Percentiles rank a stretch among this genome's conserved stretches.
Evolutionary conservation across 2,888 invertebrate genomes (phyloP).

Genomic region (Urechis unicinctus): DNA sequence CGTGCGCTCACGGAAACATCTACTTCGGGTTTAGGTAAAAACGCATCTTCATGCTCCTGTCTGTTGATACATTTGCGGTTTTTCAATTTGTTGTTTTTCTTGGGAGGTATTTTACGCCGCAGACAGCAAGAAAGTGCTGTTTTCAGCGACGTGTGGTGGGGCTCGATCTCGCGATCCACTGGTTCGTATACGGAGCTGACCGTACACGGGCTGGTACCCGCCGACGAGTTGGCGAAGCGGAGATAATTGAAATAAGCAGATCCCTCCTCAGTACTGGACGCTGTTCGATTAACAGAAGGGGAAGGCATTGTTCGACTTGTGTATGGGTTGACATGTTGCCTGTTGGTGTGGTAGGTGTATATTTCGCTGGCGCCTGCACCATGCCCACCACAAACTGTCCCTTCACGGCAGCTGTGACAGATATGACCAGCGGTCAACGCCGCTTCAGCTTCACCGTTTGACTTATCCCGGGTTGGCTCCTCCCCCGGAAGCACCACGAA

Average conservation of each 20-base stretch:
- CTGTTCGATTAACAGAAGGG: too few relatives aligned
- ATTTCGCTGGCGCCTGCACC: too few relatives aligned
- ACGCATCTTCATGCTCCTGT: too few relatives aligned
- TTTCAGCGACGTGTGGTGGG: not conserved
- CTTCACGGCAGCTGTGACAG: not conserved
- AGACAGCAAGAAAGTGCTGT: not conserved
- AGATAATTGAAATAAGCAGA: not conserved
- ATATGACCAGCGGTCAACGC: not conserved
- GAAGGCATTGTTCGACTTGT: not conserved
- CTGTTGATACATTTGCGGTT: too few relatives aligned
- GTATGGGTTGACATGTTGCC: not conserved
- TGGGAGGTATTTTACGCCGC: not conserved
- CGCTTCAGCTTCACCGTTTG: not conserved
- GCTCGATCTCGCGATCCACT: not conserved
- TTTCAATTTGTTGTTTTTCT: too few relatives aligned
- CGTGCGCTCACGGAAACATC: not conserved
- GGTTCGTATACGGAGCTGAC: not conserved
- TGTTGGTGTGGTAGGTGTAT: not conserved
- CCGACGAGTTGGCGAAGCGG: not conserved
- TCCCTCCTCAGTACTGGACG: not conserved
- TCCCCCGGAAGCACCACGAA: conserved; percentile 4
- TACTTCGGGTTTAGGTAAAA: too few relatives aligned
- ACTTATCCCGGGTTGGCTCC: not conserved
- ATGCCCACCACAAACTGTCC: not conserved
- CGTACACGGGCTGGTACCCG: not conserved